Percentiles rank a stretch among this genome's conserved stretches.
Conservation (phyloP, 2,797 vertebrate genomes). For the Bufotes viridis region DNA sequence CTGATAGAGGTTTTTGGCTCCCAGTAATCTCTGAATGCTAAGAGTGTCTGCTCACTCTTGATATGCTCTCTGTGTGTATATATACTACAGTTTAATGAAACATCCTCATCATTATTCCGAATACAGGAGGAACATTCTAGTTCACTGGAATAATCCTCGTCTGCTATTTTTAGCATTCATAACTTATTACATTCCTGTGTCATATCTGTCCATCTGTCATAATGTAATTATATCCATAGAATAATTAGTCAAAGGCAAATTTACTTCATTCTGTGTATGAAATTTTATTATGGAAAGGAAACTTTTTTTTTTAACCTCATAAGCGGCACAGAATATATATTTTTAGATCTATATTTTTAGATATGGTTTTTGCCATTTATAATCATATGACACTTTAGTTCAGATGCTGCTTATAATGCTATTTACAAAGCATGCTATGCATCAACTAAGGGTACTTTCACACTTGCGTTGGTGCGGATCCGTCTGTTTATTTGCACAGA, state of each 20-base stretch:
- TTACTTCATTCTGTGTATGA: background rate
- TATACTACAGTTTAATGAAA: constrained; percentile 34
- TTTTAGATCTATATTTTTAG: background rate
- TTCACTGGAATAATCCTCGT: background rate
- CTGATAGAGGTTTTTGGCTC: constrained; percentile 16
- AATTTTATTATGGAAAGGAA: background rate
- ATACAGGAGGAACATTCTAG: background rate
- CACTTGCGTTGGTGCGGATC: no score
- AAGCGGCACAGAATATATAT: background rate
- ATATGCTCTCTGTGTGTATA: constrained; percentile 35
- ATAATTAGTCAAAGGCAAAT: background rate
- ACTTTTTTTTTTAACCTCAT: background rate
- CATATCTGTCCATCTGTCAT: background rate
- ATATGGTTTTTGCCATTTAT: background rate
- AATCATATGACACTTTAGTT: background rate
- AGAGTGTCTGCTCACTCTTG: constrained; percentile 29
- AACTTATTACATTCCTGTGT: background rate
- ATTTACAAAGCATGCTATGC: background rate
- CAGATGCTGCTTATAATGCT: background rate
- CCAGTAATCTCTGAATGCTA: constrained; percentile 36
- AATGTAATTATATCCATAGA: background rate
- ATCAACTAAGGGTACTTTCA: background rate
- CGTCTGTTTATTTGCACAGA: no score
- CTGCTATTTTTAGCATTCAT: background rate
- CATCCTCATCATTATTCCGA: background rate